These are phyloP conservation scores for Jordanella pulchra DNA, from an alignment of 2,797 vertebrate genomes.

Conservation along the genomic window DNA sequence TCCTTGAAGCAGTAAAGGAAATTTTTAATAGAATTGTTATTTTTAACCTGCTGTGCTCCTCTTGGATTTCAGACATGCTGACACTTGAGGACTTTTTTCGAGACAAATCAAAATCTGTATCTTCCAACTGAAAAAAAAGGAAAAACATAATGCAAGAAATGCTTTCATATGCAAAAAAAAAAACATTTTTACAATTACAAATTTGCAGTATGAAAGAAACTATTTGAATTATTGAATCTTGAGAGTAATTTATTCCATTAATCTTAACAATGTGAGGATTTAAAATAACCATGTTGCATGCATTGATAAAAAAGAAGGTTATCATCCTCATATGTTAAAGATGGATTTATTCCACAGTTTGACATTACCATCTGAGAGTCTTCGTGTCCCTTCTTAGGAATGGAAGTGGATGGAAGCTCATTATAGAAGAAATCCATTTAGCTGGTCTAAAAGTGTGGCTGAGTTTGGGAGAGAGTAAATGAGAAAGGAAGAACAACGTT, in stretches of 20 bases:
- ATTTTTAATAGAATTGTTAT: background rate
- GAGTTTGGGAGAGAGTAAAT: background rate
- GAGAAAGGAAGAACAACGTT: background rate
- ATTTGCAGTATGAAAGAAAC: background rate
- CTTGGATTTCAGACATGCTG: conserved; percentile 25
- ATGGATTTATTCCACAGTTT: background rate
- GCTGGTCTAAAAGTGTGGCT: background rate
- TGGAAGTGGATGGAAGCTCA: conserved; percentile 9
- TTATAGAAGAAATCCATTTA: conserved; percentile 51
- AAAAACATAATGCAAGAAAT: background rate
- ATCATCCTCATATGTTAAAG: background rate
- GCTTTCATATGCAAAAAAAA: no score
- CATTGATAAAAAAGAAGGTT: background rate
- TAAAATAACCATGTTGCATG: background rate
- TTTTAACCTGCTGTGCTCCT: conserved; percentile 47
- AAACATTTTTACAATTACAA: background rate
- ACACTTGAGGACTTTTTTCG: conserved; percentile 7
- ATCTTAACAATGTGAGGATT: background rate
- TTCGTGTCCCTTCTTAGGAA: background rate
- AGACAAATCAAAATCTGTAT: conserved; percentile 14
- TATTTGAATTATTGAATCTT: background rate
- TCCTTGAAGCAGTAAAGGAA: no score
- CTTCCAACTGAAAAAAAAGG: conserved; percentile 23
- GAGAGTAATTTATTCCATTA: background rate
- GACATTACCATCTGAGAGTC: conserved; percentile 20